These are phyloP conservation scores for Chrysemys picta DNA, from an alignment of 2,113 vertebrate species.

Conservation along the genomic window DNA sequence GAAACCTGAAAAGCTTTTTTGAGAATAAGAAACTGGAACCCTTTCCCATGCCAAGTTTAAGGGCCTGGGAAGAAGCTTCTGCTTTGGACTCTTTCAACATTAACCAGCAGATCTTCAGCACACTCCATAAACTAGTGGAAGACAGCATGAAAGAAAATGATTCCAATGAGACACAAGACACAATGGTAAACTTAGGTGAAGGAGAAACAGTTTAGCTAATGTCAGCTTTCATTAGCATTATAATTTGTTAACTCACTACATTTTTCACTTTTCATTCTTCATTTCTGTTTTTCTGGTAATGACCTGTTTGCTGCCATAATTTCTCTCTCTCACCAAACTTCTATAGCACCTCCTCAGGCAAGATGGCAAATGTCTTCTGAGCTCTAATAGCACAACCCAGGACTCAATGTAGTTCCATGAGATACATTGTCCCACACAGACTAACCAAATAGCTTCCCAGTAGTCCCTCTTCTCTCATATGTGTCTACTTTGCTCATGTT, in stretches of 20 bases:
- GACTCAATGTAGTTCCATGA: neutral
- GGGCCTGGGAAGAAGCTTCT: conserved; percentile 72
- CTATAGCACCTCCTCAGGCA: neutral
- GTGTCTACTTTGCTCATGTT: neutral
- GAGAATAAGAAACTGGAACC: conserved; percentile 23
- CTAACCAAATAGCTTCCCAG: neutral
- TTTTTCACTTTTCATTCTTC: neutral
- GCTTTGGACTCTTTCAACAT: conserved; percentile 62
- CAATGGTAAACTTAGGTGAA: neutral
- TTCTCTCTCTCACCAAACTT: neutral
- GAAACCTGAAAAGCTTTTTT: conserved; percentile 78
- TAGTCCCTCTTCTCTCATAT: neutral
- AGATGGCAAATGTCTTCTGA: neutral
- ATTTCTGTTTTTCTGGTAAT: neutral
- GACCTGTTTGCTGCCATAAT: neutral
- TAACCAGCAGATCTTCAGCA: conserved; percentile 70
- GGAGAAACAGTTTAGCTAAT: neutral
- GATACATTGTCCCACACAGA: neutral
- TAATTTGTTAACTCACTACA: neutral
- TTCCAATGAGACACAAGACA: neutral
- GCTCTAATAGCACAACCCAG: neutral
- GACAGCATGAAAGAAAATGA: neutral
- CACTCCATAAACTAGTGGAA: conserved; percentile 69
- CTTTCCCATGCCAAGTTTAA: conserved; percentile 60
- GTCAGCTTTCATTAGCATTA: neutral